Conservation (phyloP, 2,113 vertebrate species). For the Percina caprodes region DNA sequence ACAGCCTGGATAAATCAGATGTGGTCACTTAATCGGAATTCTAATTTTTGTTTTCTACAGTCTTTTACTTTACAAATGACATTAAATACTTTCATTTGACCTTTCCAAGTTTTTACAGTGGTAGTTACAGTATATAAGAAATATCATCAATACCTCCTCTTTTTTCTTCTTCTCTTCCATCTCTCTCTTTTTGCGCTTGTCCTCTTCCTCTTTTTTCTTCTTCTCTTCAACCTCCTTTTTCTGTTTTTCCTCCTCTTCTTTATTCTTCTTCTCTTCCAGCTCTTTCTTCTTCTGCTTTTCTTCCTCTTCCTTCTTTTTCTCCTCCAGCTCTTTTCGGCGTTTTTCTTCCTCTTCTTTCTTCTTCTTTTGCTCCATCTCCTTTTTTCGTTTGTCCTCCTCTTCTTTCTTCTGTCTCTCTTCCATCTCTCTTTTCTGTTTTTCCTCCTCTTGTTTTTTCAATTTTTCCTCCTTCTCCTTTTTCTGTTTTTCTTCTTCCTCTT, state of each 20-base stretch:
- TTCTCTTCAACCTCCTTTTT: conserved; percentile 43
- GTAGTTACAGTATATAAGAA: not conserved
- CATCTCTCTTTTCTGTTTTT: conserved; percentile 12
- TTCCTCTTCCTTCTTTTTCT: conserved; percentile 21
- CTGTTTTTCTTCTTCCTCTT: conserved; percentile 46
- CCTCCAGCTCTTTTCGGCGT: conserved; percentile 30
- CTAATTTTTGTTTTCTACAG: not conserved
- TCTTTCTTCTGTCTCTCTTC: conserved; percentile 45
- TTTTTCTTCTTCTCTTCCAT: conserved; percentile 48
- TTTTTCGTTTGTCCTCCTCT: conserved; percentile 46
- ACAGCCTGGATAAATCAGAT: conserved; percentile 34
- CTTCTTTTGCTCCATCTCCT: conserved; percentile 49
- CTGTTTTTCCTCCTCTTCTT: conserved; percentile 42
- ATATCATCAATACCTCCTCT: conserved; percentile 62
- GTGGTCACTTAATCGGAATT: not conserved
- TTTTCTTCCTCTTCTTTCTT: conserved; percentile 50
- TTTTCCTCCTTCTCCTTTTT: conserved; percentile 28
- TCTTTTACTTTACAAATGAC: conserved; percentile 16
- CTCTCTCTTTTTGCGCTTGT: conserved; percentile 28
- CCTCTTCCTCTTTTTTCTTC: conserved; percentile 20
- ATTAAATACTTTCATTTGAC: not conserved
- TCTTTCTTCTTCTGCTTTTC: conserved; percentile 17
- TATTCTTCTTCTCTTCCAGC: conserved; percentile 42
- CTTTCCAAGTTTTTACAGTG: conserved; percentile 9
- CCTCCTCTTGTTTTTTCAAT: conserved; percentile 28